These are phyloP conservation scores for Cantharis lateralis DNA, from an alignment of 2,888 invertebrate genomes.

Conservation along the genomic window DNA sequence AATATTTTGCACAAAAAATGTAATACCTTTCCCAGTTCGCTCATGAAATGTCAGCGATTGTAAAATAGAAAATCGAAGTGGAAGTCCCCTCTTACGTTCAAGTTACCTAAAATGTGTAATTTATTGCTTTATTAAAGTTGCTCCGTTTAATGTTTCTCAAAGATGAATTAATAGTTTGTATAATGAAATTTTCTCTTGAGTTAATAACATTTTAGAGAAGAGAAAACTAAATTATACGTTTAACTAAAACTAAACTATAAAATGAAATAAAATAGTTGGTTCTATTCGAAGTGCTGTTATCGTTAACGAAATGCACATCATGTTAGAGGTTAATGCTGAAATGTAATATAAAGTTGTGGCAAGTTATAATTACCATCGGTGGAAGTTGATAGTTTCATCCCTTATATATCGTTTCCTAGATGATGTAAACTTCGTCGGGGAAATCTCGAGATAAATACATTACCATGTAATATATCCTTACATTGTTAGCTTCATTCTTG, in stretches of 20 bases:
- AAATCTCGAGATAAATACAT: background rate
- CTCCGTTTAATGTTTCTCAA: background rate
- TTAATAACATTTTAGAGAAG: background rate
- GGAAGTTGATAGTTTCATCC: constrained; percentile 35
- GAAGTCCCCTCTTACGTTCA: background rate
- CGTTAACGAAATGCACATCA: background rate
- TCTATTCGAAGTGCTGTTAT: background rate
- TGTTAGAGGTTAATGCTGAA: constrained; percentile 1
- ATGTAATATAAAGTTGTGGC: constrained; percentile 32
- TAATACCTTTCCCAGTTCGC: too few relatives aligned
- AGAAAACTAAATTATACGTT: background rate
- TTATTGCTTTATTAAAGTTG: background rate
- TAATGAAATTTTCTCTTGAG: background rate
- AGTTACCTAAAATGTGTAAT: background rate
- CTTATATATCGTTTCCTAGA: constrained; percentile 3
- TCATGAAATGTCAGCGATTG: too few relatives aligned
- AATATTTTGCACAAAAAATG: too few relatives aligned
- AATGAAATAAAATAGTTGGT: background rate
- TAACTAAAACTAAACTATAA: background rate
- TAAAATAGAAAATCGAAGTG: too few relatives aligned
- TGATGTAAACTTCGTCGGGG: background rate
- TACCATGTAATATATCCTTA: background rate
- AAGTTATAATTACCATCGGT: constrained; percentile 39
- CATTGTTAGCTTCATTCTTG: background rate
- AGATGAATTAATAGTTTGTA: background rate